phyloP scores from a whole-genome alignment of 92 coral and sea anemone genomes.

The Chrysogorgia sp. region DNA sequence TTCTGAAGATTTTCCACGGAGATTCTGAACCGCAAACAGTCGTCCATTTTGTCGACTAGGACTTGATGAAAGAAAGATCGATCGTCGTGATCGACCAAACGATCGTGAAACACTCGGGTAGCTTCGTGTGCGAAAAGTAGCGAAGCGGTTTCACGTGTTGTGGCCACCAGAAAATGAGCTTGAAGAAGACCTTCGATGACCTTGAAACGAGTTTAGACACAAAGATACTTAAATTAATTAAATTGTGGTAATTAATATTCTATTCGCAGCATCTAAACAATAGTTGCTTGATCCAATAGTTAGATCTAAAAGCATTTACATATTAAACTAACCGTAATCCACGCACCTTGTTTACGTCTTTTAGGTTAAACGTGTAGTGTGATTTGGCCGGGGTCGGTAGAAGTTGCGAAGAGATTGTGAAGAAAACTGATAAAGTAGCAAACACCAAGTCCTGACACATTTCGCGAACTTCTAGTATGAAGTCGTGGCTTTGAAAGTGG shows the following conservation, averaged over 20 bases:
- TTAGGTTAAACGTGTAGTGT: constrained; percentile 88
- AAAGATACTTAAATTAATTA: neutral
- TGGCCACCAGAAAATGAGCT: constrained; percentile 81
- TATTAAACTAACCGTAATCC: too few species aligned
- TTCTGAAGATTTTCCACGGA: constrained; percentile 59
- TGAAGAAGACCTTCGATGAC: constrained; percentile 90
- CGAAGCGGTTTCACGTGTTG: constrained; percentile 77
- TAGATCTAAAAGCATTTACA: too few species aligned
- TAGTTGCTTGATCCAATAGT: neutral
- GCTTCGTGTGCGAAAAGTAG: constrained; percentile 88
- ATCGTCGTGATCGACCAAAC: constrained; percentile 83
- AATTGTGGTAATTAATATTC: neutral
- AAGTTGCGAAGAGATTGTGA: constrained; percentile 69
- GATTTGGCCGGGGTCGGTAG: constrained; percentile 96
- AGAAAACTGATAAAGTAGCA: constrained; percentile 75
- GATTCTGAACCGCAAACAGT: constrained; percentile 72
- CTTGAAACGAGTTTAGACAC: constrained; percentile 37
- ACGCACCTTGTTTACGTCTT: constrained; percentile 86
- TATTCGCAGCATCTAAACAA: too few species aligned
- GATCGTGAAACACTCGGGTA: constrained; percentile 91
- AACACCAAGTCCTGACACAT: constrained; percentile 71
- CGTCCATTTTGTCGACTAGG: constrained; percentile 72
- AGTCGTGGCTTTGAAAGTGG: constrained; percentile 83
- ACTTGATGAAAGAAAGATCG: constrained; percentile 74
- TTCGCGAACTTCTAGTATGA: constrained; percentile 79